phyloP scores from a whole-genome alignment of 1,140 invertebrate genomes.

The Dendrolimus punctatus region DNA sequence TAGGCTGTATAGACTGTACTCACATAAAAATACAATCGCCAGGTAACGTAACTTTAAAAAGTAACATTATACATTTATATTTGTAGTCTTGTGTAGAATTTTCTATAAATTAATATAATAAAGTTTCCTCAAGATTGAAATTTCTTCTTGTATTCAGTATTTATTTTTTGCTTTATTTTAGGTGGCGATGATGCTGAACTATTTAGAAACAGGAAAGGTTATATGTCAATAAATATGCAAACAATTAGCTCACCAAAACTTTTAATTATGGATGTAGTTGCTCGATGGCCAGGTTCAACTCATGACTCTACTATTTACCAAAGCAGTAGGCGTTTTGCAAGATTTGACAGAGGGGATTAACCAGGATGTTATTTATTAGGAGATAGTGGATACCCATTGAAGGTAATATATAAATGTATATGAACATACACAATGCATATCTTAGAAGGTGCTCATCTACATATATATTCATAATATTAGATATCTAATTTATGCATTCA shows the following conservation, averaged over 20 bases:
- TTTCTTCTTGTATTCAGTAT: slow-evolving; percentile 1
- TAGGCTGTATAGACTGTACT: slow-evolving; percentile 55
- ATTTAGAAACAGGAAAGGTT: slow-evolving; percentile 56
- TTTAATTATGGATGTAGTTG: slow-evolving; percentile 8
- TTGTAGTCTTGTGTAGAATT: background rate
- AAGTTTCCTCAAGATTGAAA: slow-evolving; percentile 1
- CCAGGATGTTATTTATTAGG: too few species aligned
- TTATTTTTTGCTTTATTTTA: slow-evolving; percentile 6
- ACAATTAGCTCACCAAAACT: slow-evolving; percentile 9
- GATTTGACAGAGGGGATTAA: slow-evolving; percentile 9
- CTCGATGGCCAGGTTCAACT: slow-evolving; percentile 11
- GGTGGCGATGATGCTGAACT: slow-evolving; percentile 46
- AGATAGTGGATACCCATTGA: too few species aligned
- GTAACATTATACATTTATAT: background rate
- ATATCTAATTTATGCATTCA: too few species aligned
- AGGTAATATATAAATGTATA: too few species aligned
- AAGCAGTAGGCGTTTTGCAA: background rate
- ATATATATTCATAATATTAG: too few species aligned
- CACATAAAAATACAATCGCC: too few species aligned
- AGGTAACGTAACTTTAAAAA: too few species aligned
- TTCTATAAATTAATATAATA: background rate
- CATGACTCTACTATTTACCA: slow-evolving; percentile 11
- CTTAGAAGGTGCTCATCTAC: too few species aligned
- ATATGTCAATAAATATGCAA: slow-evolving; percentile 35
- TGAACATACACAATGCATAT: too few species aligned